A percentile compares a stretch with the other conserved stretches of the same genome.
Conservation (phyloP, 2,888 invertebrate species). For the Adela reaumurella region DNA sequence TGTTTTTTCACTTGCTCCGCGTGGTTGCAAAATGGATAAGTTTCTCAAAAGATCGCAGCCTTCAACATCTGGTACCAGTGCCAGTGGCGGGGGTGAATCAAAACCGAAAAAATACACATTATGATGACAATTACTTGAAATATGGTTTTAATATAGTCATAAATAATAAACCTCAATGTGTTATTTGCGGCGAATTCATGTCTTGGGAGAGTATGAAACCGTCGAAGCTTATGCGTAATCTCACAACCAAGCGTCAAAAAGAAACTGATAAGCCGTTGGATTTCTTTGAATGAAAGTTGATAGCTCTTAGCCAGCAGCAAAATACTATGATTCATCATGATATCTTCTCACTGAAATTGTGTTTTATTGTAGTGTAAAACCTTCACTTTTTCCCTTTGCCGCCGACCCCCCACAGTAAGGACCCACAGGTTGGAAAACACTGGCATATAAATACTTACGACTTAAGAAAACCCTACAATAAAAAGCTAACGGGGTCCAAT, state of each 20-base stretch:
- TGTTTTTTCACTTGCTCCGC: slow-evolving; percentile 1
- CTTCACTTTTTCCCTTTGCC: too few relatives aligned
- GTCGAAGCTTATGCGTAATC: slow-evolving; percentile 11
- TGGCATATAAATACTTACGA: too few relatives aligned
- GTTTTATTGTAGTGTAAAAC: too few relatives aligned
- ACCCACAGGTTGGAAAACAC: too few relatives aligned
- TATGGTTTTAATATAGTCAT: slow-evolving; percentile 9
- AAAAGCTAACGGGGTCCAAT: too few relatives aligned
- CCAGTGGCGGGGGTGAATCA: background rate
- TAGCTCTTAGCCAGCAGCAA: slow-evolving; percentile 7
- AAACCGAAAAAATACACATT: slow-evolving; percentile 7
- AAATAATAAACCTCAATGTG: slow-evolving; percentile 10
- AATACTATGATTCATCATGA: background rate
- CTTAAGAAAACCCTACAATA: too few relatives aligned
- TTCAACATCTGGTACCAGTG: slow-evolving; percentile 8
- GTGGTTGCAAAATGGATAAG: slow-evolving; percentile 8
- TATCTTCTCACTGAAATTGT: too few relatives aligned
- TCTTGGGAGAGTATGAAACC: slow-evolving; percentile 12
- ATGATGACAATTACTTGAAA: slow-evolving; percentile 9
- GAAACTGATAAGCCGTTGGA: slow-evolving; percentile 9
- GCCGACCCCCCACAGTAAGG: too few relatives aligned
- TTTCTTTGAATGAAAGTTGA: slow-evolving; percentile 10
- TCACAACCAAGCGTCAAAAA: slow-evolving; percentile 11
- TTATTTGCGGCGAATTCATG: slow-evolving; percentile 11
- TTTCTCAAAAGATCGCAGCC: slow-evolving; percentile 10